phyloP scores from a whole-genome alignment of 35 echinoderm and acorn worm species.

The Apostichopus californicus region DNA sequence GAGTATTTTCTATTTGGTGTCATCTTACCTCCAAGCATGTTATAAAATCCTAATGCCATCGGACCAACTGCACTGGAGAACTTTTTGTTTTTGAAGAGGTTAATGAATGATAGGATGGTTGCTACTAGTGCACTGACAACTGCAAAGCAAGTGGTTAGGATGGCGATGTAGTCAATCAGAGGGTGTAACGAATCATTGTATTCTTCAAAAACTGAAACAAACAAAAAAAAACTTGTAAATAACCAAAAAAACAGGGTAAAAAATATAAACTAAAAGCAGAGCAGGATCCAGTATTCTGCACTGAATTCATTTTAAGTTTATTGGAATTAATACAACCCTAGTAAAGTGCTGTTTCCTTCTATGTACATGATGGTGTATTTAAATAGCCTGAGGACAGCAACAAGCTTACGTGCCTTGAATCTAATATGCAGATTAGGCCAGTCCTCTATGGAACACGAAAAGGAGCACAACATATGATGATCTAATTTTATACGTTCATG shows the following conservation, averaged over 20 bases:
- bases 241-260: background rate
- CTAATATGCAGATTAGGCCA: too few species aligned
- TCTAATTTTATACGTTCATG: too few species aligned
- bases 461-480: too few species aligned
- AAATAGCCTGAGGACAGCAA: too few species aligned
- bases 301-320: too few species aligned
- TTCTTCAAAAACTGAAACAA: conserved; percentile 25
- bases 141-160: conserved; percentile 9
- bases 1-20: background rate
- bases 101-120: conserved; percentile 7
- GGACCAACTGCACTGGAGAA: background rate
- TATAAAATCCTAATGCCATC: conserved; percentile 30
- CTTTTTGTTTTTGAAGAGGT: background rate
- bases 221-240: background rate
- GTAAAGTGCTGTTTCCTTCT: too few species aligned
- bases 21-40: conserved; percentile 35
- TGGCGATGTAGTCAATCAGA: background rate
- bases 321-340: too few species aligned
- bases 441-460: too few species aligned
- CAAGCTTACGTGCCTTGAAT: too few species aligned
- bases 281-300: too few species aligned
- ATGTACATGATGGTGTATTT: too few species aligned
- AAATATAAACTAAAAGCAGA: background rate
- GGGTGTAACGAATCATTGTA: conserved; percentile 11
- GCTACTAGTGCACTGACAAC: conserved; percentile 5